Percentiles rank a stretch among this genome's conserved stretches.
Evolutionary conservation across 2,797 vertebrate genomes (phyloP).

Genomic region (Helostoma temminkii): DNA sequence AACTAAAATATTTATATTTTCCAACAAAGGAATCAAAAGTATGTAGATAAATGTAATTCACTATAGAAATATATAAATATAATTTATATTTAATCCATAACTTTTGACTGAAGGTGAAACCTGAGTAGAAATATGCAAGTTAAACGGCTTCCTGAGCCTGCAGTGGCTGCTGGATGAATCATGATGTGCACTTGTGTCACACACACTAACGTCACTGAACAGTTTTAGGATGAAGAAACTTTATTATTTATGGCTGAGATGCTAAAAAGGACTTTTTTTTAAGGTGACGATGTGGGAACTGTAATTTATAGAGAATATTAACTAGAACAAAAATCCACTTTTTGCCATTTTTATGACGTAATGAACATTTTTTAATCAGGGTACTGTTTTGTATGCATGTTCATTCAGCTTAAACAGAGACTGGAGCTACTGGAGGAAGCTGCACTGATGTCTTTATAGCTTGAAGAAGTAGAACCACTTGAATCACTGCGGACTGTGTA

Average conservation of each 20-base stretch:
- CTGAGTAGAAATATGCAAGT: slow-evolving; percentile 63
- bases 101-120: slow-evolving; percentile 32
- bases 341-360: slow-evolving; percentile 45
- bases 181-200: slow-evolving; percentile 5
- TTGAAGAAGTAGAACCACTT: not conserved
- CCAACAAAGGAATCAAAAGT: slow-evolving; percentile 6
- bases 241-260: not conserved
- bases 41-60: slow-evolving; percentile 48
- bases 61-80: slow-evolving; percentile 34
- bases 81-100: slow-evolving; percentile 53
- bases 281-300: not conserved
- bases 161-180: slow-evolving; percentile 36
- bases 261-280: not conserved
- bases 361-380: slow-evolving; percentile 55
- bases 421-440: slow-evolving; percentile 21
- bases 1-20: slow-evolving; percentile 33
- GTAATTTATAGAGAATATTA: slow-evolving; percentile 48
- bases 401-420: slow-evolving; percentile 23
- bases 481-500: not conserved
- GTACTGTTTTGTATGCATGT: slow-evolving; percentile 72
- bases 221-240: no score
- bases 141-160: not conserved
- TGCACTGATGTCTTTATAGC: slow-evolving; percentile 27
- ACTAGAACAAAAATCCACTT: slow-evolving; percentile 45
- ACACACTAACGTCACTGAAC: no score